These are phyloP conservation scores for Ceratitis capitata DNA, from an alignment of 1,140 invertebrate species.

Conservation along the genomic window DNA sequence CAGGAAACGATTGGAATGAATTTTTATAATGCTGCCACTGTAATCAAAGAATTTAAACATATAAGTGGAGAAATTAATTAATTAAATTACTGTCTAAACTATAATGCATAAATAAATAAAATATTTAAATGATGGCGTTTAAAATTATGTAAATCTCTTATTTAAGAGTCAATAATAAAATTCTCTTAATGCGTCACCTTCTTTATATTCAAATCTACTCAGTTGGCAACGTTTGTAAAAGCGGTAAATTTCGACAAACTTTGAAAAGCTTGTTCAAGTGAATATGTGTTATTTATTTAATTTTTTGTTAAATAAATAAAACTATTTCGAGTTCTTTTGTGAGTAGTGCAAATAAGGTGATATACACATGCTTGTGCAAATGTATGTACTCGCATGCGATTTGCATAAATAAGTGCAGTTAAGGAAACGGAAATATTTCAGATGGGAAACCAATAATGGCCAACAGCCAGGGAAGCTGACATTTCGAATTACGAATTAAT, in stretches of 20 bases:
- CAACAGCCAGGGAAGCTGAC: no score
- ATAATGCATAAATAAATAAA: background rate
- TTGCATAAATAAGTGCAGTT: background rate
- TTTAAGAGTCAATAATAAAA: background rate
- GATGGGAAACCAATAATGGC: no score
- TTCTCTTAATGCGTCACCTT: no score
- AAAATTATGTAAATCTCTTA: no score
- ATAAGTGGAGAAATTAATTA: no score
- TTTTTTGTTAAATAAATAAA: no score
- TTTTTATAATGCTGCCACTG: background rate
- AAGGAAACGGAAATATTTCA: background rate
- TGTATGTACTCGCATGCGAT: no score
- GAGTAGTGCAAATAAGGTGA: no score
- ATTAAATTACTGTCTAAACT: background rate
- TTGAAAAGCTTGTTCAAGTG: no score
- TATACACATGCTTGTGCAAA: no score
- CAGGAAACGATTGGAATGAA: background rate
- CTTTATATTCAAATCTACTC: background rate
- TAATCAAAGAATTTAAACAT: background rate
- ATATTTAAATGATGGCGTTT: no score
- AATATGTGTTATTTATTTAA: background rate
- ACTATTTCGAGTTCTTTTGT: background rate
- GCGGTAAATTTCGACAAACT: background rate
- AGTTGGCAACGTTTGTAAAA: background rate
- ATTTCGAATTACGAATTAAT: no score